Evolutionary conservation across 2,797 vertebrate species (phyloP).

Genomic region (Nyctibius grandis): DNA sequence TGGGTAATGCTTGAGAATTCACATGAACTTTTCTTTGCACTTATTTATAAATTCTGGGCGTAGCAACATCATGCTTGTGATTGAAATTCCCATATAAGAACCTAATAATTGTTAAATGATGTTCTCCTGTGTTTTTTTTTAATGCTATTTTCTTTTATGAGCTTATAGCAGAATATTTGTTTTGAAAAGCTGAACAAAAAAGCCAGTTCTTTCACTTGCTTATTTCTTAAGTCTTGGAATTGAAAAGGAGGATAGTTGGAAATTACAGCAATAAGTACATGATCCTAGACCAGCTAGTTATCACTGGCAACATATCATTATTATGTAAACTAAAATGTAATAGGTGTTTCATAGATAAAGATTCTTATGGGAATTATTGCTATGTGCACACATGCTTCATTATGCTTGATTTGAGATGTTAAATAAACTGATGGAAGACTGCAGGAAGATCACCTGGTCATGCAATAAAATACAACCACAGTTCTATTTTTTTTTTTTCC

Average conservation of each 20-base stretch:
- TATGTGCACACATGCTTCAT: neutral
- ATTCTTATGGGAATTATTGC: neutral
- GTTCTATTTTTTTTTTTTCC: neutral
- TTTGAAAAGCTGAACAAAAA: neutral
- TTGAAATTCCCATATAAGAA: neutral
- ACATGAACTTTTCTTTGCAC: neutral
- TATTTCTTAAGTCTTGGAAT: neutral
- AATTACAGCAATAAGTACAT: neutral
- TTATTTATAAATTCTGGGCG: neutral
- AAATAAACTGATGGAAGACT: neutral
- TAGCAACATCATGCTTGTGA: neutral
- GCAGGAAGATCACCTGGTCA: neutral
- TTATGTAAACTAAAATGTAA: neutral
- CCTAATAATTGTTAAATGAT: neutral
- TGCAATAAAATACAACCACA: neutral
- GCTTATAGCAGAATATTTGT: neutral
- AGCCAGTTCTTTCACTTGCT: too few relatives aligned
- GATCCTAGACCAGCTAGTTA: neutral
- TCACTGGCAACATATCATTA: neutral
- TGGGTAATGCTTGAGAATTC: neutral
- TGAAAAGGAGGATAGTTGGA: neutral
- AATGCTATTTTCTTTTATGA: neutral
- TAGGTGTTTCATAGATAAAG: neutral
- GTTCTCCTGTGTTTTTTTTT: fast-evolving
- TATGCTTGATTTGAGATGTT: neutral